Base-by-base conservation (phyloP, 1,140 invertebrate species). In the Tetragnatha versicolor region DNA sequence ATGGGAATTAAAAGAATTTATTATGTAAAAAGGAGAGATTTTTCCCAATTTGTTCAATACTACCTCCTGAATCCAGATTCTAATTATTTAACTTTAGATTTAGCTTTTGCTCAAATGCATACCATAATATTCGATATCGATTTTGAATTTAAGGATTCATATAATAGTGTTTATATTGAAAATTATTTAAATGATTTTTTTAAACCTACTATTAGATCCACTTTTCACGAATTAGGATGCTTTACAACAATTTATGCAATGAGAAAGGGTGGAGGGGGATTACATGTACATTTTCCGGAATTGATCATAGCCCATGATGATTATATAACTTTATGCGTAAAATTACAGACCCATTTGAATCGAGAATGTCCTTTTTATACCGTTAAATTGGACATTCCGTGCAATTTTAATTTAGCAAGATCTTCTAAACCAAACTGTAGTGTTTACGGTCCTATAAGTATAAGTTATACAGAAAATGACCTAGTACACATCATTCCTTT, bases 281-380 rank as follows among this genome's bases (percentile, higher is more conserved):
- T 69, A n/a, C 65, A 69, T 69, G 29, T 69, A 0, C 65, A 69
- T 69, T 22, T 69, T 20, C 65, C 65, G n/a, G 65, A 69, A 51
- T 51, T 69, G 12, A 2, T 27, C 3, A 69, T 69, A 10, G 22
- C 22, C 53, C 45, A 69, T 53, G 65, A 69, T 51, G 65, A 69
- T 37, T 69, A 69, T 69, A 69, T 69, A 51, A 17, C 33, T 25
- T 51, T 69, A 20, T 69, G 65, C 29, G 10, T 6, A 3, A 7
- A 33, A 33, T 33, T 69, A 20, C 65, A 69, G 53, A 2, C 42
- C 7, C 65, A 51, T 20, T 69, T 69, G 2, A 22, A 51, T 33
- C 29, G 25, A 10, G 20, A 6, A 51, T 31, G 14, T 14, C 2
- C 12, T 47, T 20, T 33, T 6, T 51, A 20, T 31, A 37, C 29